These are phyloP conservation scores for Linepithema humile DNA, from an alignment of 1,140 invertebrate species.

Conservation along the genomic window DNA sequence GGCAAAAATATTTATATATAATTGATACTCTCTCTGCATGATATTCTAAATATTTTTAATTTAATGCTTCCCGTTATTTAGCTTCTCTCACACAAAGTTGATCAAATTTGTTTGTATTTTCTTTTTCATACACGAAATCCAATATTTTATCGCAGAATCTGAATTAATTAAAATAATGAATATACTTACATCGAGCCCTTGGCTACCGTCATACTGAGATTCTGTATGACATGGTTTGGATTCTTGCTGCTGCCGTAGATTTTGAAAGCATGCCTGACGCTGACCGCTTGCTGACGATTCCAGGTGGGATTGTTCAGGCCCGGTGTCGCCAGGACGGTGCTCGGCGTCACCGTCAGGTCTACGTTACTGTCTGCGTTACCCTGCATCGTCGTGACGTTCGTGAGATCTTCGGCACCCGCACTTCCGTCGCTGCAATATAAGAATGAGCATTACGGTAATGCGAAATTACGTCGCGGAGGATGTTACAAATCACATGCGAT, in stretches of 20 bases:
- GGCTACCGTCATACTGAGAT: slow-evolving; percentile 95
- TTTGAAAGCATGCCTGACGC: slow-evolving; percentile 93
- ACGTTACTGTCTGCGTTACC: slow-evolving; percentile 72
- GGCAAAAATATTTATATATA: too few species aligned
- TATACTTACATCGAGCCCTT: slow-evolving; percentile 95
- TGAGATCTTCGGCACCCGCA: slow-evolving; percentile 59
- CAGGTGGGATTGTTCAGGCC: slow-evolving; percentile 82
- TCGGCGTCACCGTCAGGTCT: slow-evolving; percentile 70
- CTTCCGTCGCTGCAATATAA: slow-evolving; percentile 72
- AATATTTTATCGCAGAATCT: too few species aligned
- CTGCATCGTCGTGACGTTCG: slow-evolving; percentile 69
- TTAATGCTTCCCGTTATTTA: too few species aligned
- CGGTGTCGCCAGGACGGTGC: slow-evolving; percentile 74
- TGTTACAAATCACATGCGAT: slow-evolving; percentile 10
- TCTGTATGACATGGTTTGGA: slow-evolving; percentile 92
- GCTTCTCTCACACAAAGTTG: too few species aligned
- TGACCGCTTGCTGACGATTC: slow-evolving; percentile 91
- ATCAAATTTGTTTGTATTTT: too few species aligned
- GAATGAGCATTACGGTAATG: slow-evolving; percentile 2
- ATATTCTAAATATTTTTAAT: too few species aligned
- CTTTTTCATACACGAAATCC: too few species aligned
- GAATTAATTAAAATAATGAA: background rate
- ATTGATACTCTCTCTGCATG: too few species aligned
- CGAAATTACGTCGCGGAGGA: background rate
- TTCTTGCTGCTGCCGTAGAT: slow-evolving; percentile 93